Conservation (phyloP, 2,888 invertebrate genomes). For the Drosophila cyrtoloma region DNA sequence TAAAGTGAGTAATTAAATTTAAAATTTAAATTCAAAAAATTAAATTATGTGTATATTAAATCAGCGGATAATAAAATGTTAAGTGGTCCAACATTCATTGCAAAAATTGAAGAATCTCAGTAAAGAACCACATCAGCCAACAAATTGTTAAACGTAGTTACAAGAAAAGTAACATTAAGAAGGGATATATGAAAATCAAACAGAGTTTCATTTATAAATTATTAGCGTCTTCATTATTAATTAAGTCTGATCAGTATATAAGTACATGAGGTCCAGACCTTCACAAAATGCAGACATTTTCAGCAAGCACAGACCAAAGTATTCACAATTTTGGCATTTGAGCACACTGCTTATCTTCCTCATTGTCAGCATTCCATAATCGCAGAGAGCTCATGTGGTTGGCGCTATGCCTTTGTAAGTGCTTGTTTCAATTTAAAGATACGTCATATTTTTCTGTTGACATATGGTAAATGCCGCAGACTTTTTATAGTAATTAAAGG, state of each 20-base stretch:
- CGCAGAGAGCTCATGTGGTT: constrained; percentile 11
- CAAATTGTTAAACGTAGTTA: background rate
- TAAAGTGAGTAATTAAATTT: background rate
- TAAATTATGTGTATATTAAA: background rate
- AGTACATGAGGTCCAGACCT: background rate
- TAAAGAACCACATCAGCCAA: background rate
- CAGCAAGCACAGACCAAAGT: background rate
- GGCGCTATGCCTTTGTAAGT: background rate
- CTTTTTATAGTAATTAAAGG: constrained; percentile 44
- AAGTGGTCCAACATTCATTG: background rate
- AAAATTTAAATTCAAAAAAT: background rate
- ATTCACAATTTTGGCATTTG: background rate
- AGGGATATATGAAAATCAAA: background rate
- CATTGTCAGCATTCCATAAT: constrained; percentile 41
- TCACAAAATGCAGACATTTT: background rate
- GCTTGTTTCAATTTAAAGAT: constrained; percentile 24
- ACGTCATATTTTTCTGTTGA: constrained; percentile 42
- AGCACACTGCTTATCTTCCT: constrained; percentile 14
- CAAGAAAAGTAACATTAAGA: background rate
- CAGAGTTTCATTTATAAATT: background rate
- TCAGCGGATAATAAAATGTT: background rate
- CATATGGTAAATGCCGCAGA: constrained; percentile 47
- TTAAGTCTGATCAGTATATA: background rate
- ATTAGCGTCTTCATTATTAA: background rate
- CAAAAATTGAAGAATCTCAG: background rate